phyloP scores from a whole-genome alignment of 37 sponge, comb jelly and placozoan species.

The Aplysina aerophoba region DNA sequence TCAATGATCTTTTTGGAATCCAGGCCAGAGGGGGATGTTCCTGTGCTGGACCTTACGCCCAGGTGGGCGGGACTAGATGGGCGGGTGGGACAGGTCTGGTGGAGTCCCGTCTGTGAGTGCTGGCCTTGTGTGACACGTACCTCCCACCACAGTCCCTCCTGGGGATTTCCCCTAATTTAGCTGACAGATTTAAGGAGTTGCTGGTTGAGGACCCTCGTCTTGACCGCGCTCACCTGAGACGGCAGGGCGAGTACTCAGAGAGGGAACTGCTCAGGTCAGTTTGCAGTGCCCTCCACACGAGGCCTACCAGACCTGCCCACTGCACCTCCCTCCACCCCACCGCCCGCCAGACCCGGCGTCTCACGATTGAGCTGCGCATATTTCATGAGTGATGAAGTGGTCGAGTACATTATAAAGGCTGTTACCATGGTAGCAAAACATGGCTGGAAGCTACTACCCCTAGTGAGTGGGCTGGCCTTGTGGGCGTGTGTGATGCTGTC shows the following conservation, averaged over 20 bases:
- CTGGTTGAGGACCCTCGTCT: slow-evolving; percentile 82
- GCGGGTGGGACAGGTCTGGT: not conserved
- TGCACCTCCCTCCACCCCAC: not conserved
- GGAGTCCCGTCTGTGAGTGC: not conserved
- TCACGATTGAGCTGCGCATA: slow-evolving; percentile 77
- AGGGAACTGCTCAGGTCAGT: slow-evolving; percentile 74
- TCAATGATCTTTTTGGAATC: slow-evolving; percentile 92
- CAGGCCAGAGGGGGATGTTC: slow-evolving; percentile 91
- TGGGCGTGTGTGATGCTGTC: not conserved
- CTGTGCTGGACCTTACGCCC: slow-evolving; percentile 93
- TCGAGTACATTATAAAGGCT: slow-evolving; percentile 72
- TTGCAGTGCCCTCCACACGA: not conserved
- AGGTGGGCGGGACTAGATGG: slow-evolving; percentile 54
- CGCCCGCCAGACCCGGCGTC: slow-evolving; percentile 74
- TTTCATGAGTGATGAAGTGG: slow-evolving; percentile 70
- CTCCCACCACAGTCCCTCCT: slow-evolving; percentile 51
- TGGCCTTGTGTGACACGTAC: not conserved
- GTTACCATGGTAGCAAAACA: slow-evolving; percentile 83
- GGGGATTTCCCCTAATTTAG: slow-evolving; percentile 74
- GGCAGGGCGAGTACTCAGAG: slow-evolving; percentile 79
- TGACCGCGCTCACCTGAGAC: slow-evolving; percentile 68
- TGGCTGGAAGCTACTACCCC: slow-evolving; percentile 92
- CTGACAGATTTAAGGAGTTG: slow-evolving; percentile 54
- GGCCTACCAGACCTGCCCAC: not conserved
- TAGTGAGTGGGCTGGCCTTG: slow-evolving; percentile 36